These are phyloP conservation scores for Carollia perspicillata DNA, from an alignment of 2,113 vertebrate species.

Conservation along the genomic window DNA sequence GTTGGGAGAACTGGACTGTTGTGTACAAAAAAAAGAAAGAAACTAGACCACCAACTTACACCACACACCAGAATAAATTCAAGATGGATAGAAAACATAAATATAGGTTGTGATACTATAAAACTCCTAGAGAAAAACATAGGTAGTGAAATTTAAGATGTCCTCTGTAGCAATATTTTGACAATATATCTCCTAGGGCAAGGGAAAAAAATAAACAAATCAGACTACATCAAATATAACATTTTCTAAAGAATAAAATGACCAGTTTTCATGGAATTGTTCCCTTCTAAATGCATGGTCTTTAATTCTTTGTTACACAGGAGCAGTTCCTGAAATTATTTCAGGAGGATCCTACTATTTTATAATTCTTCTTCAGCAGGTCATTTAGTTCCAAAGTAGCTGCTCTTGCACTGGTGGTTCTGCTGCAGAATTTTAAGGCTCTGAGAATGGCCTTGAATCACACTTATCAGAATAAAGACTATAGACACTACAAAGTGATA, in stretches of 20 bases:
- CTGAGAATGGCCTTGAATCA: neutral
- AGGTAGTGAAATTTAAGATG: too few relatives aligned
- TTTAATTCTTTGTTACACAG: neutral
- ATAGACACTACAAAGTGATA: neutral
- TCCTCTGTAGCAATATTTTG: too few relatives aligned
- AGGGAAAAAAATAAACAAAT: too few relatives aligned
- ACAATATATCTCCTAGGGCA: too few relatives aligned
- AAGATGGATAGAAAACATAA: too few relatives aligned
- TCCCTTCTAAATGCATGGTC: slow-evolving; percentile 3
- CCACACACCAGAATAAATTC: too few relatives aligned
- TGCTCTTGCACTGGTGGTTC: neutral
- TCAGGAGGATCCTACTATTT: neutral
- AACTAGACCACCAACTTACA: too few relatives aligned
- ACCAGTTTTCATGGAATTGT: neutral
- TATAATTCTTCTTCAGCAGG: neutral
- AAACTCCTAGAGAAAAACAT: too few relatives aligned
- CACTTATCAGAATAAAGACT: slow-evolving; percentile 40
- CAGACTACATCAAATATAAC: too few relatives aligned
- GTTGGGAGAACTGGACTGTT: too few relatives aligned
- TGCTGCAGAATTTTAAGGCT: neutral
- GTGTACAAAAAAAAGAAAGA: too few relatives aligned
- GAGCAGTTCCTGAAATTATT: neutral
- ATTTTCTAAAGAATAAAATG: neutral
- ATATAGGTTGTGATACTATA: too few relatives aligned
- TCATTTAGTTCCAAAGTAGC: neutral